Evolutionary conservation across 2,797 vertebrate species (phyloP).

Genomic region (Anguilla obscura): DNA sequence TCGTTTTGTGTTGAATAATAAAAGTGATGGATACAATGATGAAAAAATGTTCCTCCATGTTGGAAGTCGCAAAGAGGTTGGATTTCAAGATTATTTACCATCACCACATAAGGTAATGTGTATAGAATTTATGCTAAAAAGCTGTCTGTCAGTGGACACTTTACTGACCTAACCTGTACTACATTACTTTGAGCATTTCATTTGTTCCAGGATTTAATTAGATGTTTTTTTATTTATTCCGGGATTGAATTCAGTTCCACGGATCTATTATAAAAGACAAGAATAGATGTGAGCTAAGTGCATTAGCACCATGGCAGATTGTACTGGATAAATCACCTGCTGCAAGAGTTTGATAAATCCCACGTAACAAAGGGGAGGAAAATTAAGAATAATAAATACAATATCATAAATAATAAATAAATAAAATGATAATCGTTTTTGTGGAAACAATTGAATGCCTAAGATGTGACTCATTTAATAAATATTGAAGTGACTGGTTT

Average conservation of each 20-base stretch:
- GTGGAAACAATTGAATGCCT: background rate
- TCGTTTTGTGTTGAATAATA: slow-evolving; percentile 12
- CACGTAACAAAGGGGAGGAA: background rate
- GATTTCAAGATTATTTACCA: background rate
- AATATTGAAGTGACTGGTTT: background rate
- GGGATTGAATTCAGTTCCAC: background rate
- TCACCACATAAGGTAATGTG: background rate
- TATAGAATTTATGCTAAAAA: background rate
- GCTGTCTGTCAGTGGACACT: background rate
- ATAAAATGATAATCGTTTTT: background rate
- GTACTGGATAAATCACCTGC: background rate
- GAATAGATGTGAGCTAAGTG: background rate
- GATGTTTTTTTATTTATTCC: background rate
- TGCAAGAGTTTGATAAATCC: background rate
- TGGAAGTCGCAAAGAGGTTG: background rate
- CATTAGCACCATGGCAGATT: background rate
- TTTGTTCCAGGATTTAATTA: slow-evolving; percentile 1
- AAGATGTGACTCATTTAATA: background rate
- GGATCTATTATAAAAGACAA: background rate
- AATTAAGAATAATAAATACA: background rate
- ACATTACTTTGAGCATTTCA: background rate
- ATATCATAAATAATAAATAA: background rate
- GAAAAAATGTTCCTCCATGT: background rate
- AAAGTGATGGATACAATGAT: background rate
- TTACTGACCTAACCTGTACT: too few relatives aligned